These are phyloP conservation scores for Drosophila mimetica DNA, from an alignment of 2,888 invertebrate species.

Conservation along the genomic window DNA sequence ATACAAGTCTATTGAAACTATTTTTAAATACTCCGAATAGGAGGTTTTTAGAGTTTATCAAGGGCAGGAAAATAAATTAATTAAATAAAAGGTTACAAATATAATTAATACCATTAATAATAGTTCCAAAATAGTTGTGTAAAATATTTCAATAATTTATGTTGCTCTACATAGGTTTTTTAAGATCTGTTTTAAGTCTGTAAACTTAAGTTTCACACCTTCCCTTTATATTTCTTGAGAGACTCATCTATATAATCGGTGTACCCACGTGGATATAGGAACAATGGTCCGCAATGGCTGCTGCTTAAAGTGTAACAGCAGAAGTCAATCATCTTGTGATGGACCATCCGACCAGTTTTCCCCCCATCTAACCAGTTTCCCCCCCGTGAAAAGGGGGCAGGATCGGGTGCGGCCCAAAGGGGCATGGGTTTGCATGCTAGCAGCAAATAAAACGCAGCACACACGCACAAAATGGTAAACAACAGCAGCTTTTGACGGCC, in stretches of 20 bases:
- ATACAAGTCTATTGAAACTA: too few relatives aligned
- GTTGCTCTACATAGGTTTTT: too few relatives aligned
- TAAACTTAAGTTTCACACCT: neutral
- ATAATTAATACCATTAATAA: too few relatives aligned
- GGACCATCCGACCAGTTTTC: constrained; percentile 38
- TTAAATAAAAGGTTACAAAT: too few relatives aligned
- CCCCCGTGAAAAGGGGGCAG: too few relatives aligned
- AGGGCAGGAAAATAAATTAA: too few relatives aligned
- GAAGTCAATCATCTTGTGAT: constrained; percentile 74
- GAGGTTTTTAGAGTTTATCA: too few relatives aligned
- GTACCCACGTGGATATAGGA: neutral
- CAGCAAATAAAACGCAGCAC: constrained; percentile 66
- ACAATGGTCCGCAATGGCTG: constrained; percentile 26
- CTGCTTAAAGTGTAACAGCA: constrained; percentile 78
- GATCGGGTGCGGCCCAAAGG: constrained; percentile 16
- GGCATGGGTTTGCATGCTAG: constrained; percentile 61
- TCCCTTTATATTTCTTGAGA: neutral
- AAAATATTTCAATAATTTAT: too few relatives aligned
- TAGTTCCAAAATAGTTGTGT: too few relatives aligned
- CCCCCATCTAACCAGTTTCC: constrained; percentile 57
- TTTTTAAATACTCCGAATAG: too few relatives aligned
- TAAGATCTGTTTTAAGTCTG: too few relatives aligned
- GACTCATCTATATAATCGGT: neutral
- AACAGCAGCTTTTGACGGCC: constrained; percentile 72
- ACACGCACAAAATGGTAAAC: constrained; percentile 63